These are phyloP conservation scores for Zalophus californianus DNA, from an alignment of 2,797 vertebrate genomes.

Conservation along the genomic window DNA sequence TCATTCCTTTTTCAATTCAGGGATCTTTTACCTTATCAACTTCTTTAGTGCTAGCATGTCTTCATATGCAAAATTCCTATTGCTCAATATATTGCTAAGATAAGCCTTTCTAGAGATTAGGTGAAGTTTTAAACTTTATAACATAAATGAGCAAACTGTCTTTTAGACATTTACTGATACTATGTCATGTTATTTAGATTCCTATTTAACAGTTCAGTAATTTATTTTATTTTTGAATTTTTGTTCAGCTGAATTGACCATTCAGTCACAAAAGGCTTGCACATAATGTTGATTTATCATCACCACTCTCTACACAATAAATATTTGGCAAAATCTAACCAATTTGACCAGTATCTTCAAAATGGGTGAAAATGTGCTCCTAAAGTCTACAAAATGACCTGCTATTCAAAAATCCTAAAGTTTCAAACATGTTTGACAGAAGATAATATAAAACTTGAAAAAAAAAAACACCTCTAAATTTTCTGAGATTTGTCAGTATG, in stretches of 20 bases:
- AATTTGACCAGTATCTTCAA: conserved; percentile 17
- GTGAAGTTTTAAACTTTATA: neutral
- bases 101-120: neutral
- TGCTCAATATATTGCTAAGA: neutral
- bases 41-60: neutral
- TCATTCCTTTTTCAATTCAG: neutral
- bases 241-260: neutral
- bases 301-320: neutral
- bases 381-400: neutral
- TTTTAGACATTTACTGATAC: neutral
- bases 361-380: neutral
- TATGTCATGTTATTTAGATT: neutral
- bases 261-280: neutral
- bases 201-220: neutral
- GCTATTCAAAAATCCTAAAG: conserved; percentile 14
- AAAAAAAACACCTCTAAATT: neutral
- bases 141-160: neutral
- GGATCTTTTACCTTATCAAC: neutral
- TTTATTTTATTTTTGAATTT: conserved; percentile 17
- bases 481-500: conserved; percentile 28
- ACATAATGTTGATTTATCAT: neutral
- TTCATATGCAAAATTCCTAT: neutral
- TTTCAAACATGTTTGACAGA: neutral
- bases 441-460: conserved; percentile 24
- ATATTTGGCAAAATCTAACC: neutral